phyloP scores from a whole-genome alignment of 2,888 invertebrate species.

The Eugnorisma glareosa region DNA sequence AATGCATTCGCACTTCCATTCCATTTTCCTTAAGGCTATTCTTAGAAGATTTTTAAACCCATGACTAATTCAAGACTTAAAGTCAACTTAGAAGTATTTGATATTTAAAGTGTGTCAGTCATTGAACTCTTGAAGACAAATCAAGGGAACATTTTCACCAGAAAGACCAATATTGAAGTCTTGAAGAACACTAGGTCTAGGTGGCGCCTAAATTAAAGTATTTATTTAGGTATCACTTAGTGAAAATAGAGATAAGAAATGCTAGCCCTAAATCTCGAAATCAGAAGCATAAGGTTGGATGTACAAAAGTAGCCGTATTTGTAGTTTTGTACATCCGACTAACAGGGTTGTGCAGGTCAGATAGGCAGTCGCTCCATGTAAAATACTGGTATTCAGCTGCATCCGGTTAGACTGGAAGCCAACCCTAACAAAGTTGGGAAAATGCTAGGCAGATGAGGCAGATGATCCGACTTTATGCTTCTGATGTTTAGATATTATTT shows the following conservation, averaged over 20 bases:
- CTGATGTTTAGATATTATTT: background rate
- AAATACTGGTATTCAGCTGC: too few species aligned
- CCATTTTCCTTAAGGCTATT: background rate
- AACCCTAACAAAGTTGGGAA: too few species aligned
- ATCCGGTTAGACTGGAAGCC: too few species aligned
- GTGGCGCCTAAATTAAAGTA: background rate
- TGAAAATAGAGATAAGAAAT: background rate
- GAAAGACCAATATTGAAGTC: background rate
- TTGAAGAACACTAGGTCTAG: background rate
- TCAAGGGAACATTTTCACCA: background rate
- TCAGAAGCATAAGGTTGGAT: too few species aligned
- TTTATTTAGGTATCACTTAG: background rate
- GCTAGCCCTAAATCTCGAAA: too few species aligned
- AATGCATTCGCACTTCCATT: constrained; percentile 9
- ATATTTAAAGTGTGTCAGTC: background rate
- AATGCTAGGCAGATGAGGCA: too few species aligned
- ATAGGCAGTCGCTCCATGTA: too few species aligned
- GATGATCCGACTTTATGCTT: too few species aligned
- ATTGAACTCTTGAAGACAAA: background rate
- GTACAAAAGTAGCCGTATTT: too few species aligned
- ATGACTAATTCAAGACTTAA: constrained; percentile 5
- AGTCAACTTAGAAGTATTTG: background rate
- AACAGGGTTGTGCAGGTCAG: too few species aligned
- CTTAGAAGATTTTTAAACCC: background rate
- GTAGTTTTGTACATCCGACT: too few species aligned